A percentile compares a stretch with the other conserved stretches of the same genome.
phyloP scores from a whole-genome alignment of 1,140 invertebrate species.

The Pseudomyrmex concolor region DNA sequence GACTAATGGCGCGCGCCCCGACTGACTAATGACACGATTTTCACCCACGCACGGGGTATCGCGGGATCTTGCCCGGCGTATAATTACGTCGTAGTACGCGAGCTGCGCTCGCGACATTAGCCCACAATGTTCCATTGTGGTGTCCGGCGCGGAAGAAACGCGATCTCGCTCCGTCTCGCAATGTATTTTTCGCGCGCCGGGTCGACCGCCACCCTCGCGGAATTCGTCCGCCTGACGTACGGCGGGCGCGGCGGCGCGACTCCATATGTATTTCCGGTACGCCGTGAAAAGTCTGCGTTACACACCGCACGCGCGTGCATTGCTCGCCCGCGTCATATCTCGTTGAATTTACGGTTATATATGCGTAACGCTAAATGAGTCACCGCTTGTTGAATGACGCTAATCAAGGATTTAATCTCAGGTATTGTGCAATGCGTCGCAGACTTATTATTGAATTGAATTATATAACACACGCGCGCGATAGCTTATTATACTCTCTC shows the following conservation, averaged over 20 bases:
- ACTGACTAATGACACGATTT: constrained; percentile 71
- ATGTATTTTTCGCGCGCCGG: constrained; percentile 34
- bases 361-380: constrained; percentile 22
- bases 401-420: constrained; percentile 20
- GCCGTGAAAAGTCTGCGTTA: constrained; percentile 17
- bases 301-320: background rate
- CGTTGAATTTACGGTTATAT: constrained; percentile 23
- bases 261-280: constrained; percentile 28
- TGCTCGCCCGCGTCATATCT: constrained; percentile 6
- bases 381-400: constrained; percentile 3
- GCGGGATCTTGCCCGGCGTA: too few relatives aligned
- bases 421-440: background rate
- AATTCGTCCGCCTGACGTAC: background rate
- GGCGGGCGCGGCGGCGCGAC: background rate
- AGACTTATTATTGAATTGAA: background rate
- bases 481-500: too few relatives aligned
- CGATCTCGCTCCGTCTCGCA: constrained; percentile 63
- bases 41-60: constrained; percentile 67
- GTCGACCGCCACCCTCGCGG: constrained; percentile 31
- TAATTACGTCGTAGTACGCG: too few relatives aligned
- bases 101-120: constrained; percentile 67
- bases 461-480: too few relatives aligned
- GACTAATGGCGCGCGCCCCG: constrained; percentile 61
- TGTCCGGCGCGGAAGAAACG: constrained; percentile 35
- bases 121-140: constrained; percentile 75